Evolutionary conservation across 2,113 vertebrate species (phyloP), one percentile per base, ranked within the genome.

Genomic region (Urocynchramus pylzowi): DNA sequence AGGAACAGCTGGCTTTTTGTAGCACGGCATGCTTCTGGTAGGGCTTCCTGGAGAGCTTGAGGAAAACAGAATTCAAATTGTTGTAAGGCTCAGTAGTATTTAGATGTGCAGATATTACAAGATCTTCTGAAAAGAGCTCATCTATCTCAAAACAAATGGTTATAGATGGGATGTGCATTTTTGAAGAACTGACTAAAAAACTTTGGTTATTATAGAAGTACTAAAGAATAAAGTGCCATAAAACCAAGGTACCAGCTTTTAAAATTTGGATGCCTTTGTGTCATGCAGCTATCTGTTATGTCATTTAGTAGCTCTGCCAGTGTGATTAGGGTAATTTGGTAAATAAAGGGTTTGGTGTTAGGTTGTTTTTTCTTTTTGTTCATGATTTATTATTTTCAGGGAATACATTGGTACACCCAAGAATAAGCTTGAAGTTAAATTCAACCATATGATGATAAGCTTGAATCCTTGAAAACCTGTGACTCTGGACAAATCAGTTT

Each of bases 31-130:
- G 13, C 20, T 82, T 61, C 63, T 61, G 57, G 28, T 33, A 39
- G 53, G 45, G 42, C 37, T 84, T 90, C 11, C 19, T 64, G 50
- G 17, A 59, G 47, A 18, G 16, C 23, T 45, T 22, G 20, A 50
- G 44, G 60, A 78, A 77, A 86, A 41, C 9, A 60, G 33, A 33
- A 49, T 71, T 71, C 52, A 47, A 26, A 24, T 26, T 6, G 4
- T 33, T 12, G 3, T 45, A 39, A 70, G 22, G 6, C 33, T 63
- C 0, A 0, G 7, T 87, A 35, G 23, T 42, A 81, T 70, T 89
- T 78, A 57, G 16, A 21, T 57, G 14, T 80, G 37, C 47, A 73
- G 68, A 5, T 76, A 17, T 57, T 76, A 59, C 64, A 54, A 65
- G 21, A 8, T 67, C 6, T 84, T 91, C 69, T 89, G 74, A 82